Base-by-base conservation (phyloP, 1,140 invertebrate genomes). In the Agraylea sexmaculata region DNA sequence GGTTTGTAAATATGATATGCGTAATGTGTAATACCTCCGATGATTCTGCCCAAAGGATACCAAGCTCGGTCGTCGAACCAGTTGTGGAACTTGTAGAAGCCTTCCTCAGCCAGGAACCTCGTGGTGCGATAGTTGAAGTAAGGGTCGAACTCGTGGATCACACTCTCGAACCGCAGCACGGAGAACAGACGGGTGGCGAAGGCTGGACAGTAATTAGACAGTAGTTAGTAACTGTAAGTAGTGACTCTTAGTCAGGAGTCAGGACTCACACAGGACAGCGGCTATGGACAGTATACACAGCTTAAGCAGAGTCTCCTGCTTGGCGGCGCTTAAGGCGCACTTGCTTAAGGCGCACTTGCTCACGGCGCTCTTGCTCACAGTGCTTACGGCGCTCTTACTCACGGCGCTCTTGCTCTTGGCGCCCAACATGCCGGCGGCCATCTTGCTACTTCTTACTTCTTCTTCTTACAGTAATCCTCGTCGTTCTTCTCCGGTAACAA, bases 61-160 rank as follows among this genome's bases (percentile, higher is more conserved):
- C 94, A 98, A 55, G 93, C 93, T 64, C 90, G 62, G 60, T 97
- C 93, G 74, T 98, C 93, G 73, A 97, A 98, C 93, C 93, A 98
- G 64, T 98, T 98, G 60, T 96, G 90, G 64, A 98, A 97, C 43
- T 80, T 84, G 64, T 97, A 98, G 62, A 96, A 97, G 2, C 93
- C 94, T 69, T 97, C 83, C 62, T 97, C 91, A 3, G 89, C 77
- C 37, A 98, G 67, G 60, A 80, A 97, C 49, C 88, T 80, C 8
- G 94, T 98, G 23, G 93, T 96, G 53, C 94, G 76, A 62, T 97
- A 98, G 68, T 98, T 98, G 59, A 97, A 98, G 59, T 97, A 97
- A 1, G 93, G 93, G 81, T 97, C 93, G 68, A 97, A 98, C 66
- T 97, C 93, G 68, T 97, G 93, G 53, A 97, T 97, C 4, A 98